Percentiles rank a stretch among this genome's conserved stretches.
Conservation (phyloP, 2,888 invertebrate species). For the Micropterix aruncella region DNA sequence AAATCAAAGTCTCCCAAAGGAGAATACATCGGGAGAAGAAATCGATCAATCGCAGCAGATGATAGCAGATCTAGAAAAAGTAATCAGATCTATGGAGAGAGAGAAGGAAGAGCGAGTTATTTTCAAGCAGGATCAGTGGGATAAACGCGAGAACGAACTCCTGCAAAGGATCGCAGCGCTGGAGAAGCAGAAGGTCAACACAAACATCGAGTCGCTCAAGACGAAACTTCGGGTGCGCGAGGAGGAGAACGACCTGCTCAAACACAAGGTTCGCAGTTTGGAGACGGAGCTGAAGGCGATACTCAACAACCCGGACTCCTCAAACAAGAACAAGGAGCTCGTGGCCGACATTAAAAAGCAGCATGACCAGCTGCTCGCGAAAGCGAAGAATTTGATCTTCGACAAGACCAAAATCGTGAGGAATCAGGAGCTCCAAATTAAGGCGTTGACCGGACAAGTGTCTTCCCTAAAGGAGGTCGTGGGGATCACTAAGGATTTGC, state of each 20-base stretch:
- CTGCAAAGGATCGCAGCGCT: constrained; percentile 29
- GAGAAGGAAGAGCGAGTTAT: too few species aligned
- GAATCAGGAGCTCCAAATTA: constrained; percentile 67
- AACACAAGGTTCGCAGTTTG: constrained; percentile 30
- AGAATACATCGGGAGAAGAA: too few species aligned
- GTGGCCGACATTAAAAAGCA: constrained; percentile 35
- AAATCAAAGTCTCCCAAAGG: too few species aligned
- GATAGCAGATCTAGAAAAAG: too few species aligned
- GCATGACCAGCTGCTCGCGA: constrained; percentile 42
- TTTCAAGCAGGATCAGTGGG: constrained; percentile 29
- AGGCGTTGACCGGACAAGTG: constrained; percentile 55
- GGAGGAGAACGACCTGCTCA: constrained; percentile 37
- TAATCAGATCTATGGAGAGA: too few species aligned
- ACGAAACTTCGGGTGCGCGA: constrained; percentile 34
- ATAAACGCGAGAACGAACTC: constrained; percentile 25
- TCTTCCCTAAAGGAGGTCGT: constrained; percentile 68
- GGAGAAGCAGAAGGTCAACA: constrained; percentile 24
- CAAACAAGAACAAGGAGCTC: constrained; percentile 33
- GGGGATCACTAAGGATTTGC: constrained; percentile 64
- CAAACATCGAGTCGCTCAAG: constrained; percentile 22
- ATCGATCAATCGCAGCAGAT: too few species aligned
- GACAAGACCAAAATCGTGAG: constrained; percentile 64
- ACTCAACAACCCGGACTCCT: constrained; percentile 27
- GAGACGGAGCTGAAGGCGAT: constrained; percentile 35
- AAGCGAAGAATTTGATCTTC: constrained; percentile 56